phyloP scores from a whole-genome alignment of 92 coral and sea anemone species.

The Zoanthus solanderi region DNA sequence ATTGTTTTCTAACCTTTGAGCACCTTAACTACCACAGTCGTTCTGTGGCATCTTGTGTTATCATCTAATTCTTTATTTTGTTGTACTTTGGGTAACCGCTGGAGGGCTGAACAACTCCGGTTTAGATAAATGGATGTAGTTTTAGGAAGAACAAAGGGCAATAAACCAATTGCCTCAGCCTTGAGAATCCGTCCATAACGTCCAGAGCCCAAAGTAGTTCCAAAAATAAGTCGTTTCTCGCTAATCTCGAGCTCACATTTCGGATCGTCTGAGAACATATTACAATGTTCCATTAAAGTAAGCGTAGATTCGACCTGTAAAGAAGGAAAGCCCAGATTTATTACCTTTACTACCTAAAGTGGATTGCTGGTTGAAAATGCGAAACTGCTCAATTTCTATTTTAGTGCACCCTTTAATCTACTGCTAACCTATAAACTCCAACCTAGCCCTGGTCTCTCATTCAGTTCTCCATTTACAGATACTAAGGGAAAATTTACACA shows the following conservation, averaged over 20 bases:
- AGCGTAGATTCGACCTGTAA: slow-evolving; percentile 80
- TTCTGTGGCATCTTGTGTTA: slow-evolving; percentile 40
- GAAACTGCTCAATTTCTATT: no score
- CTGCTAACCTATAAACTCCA: no score
- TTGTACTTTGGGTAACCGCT: slow-evolving; percentile 64
- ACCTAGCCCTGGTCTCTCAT: no score
- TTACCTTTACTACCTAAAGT: neutral
- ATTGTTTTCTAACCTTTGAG: slow-evolving; percentile 71
- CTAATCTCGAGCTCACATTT: slow-evolving; percentile 91
- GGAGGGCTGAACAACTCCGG: slow-evolving; percentile 66
- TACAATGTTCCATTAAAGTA: slow-evolving; percentile 73
- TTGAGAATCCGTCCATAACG: slow-evolving; percentile 90
- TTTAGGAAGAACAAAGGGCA: slow-evolving; percentile 67
- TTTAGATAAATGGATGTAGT: slow-evolving; percentile 8
- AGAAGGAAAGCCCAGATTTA: neutral
- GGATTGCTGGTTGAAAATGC: no score
- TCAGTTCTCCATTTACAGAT: no score
- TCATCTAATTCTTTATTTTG: slow-evolving; percentile 35
- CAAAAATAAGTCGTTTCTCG: slow-evolving; percentile 75
- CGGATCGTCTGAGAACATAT: slow-evolving; percentile 48
- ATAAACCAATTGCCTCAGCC: slow-evolving; percentile 90
- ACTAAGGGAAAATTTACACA: no score
- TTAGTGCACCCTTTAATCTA: no score
- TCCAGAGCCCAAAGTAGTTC: slow-evolving; percentile 83
- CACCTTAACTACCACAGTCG: slow-evolving; percentile 87